phyloP scores from a whole-genome alignment of 2,113 vertebrate species.

The Mormoops blainvillei region DNA sequence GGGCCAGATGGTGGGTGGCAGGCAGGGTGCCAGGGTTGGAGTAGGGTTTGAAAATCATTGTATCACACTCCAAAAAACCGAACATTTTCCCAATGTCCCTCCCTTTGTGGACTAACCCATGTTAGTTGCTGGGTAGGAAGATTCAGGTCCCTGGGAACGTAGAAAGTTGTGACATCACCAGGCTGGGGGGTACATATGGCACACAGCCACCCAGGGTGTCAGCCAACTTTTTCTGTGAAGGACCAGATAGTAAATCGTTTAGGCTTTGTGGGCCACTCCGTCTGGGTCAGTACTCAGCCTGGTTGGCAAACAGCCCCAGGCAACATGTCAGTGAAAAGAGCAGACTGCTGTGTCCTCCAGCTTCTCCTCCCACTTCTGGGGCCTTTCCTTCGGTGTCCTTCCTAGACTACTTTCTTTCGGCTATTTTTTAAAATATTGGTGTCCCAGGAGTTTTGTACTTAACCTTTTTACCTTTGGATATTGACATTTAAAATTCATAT shows the following conservation, averaged over 20 bases:
- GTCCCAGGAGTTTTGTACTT: neutral
- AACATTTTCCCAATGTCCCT: neutral
- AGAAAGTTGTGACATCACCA: neutral
- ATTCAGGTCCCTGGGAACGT: neutral
- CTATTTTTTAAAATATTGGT: neutral
- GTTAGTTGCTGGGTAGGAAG: neutral
- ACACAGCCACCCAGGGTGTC: neutral
- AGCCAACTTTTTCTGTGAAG: neutral
- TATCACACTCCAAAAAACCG: neutral
- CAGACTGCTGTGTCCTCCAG: neutral
- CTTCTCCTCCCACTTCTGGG: neutral
- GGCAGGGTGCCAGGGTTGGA: neutral
- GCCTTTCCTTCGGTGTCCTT: neutral
- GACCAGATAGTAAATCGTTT: neutral
- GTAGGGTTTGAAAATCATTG: neutral
- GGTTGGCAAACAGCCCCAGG: neutral
- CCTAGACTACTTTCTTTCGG: neutral
- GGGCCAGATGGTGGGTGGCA: neutral
- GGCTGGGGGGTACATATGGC: neutral
- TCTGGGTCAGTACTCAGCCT: neutral
- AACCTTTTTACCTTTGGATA: conserved; percentile 1
- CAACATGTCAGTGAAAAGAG: neutral
- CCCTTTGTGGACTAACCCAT: neutral
- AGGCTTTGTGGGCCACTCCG: neutral
- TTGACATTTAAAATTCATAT: neutral